Evolutionary conservation across 2,888 invertebrate genomes (phyloP), one percentile per base, ranked within the genome.

Genomic region (Drosophila borealis): DNA sequence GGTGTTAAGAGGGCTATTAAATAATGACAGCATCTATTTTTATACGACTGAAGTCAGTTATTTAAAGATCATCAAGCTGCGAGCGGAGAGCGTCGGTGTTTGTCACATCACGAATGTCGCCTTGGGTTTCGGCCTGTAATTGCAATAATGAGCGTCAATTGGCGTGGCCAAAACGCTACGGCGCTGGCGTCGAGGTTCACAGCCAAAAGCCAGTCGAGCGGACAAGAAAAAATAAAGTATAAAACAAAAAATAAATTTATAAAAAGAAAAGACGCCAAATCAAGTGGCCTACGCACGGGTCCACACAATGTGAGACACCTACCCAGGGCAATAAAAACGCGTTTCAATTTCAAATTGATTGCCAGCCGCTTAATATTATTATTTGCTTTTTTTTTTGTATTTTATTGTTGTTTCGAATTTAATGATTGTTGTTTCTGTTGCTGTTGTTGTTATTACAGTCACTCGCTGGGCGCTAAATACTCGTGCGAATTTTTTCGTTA

Each of bases 291-390:
- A 85, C 89, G 88, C 85, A 79, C 63, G 62, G 66, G 70, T 60
- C 56, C 41, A 60, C 14, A 54, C 17, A 46, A 25, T 17, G 44
- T 59, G 44, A 57, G 75, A 81, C 77, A 77, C 74, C 70, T 66
- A 68, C 71, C 76, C 69, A 74, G 75, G 57, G 76, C 65, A 74
- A 76, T 74, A 79, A 78, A 81, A 83, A 81, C 74, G 74, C 85
- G 89, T 84, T 85, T 85, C 85, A 87, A 85, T 85, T 85, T 85
- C 85, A 89, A 85, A 85, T 89, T 85, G 81, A 87, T 85, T 89
- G 88, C 80, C 88, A 77, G 80, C 70, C 72, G 78, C 62, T 70
- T 82, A 75, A 82, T 74, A 78, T 88, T 83, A 64, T 74, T 74
- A 74, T 69, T 46, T 21, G 39, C n/a, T 51, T 49, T 57, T 54